These are phyloP conservation scores for Scatophagus argus DNA, from an alignment of 2,113 vertebrate genomes.

Conservation along the genomic window DNA sequence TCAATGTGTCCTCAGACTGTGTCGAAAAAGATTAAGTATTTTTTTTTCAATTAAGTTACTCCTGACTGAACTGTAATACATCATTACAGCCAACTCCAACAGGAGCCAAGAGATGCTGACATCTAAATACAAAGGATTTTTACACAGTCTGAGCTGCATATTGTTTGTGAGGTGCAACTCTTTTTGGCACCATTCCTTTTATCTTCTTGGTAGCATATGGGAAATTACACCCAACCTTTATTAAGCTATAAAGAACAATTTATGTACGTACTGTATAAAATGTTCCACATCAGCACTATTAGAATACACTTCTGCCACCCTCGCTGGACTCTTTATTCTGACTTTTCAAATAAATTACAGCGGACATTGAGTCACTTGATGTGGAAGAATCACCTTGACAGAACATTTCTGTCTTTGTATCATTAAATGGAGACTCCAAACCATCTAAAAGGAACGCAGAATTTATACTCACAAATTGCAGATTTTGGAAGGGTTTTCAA, in stretches of 20 bases:
- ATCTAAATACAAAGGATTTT: background rate
- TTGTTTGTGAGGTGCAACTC: constrained; percentile 9
- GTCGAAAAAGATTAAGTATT: background rate
- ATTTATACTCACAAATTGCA: constrained; percentile 1
- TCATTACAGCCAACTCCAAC: constrained; percentile 17
- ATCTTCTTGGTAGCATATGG: background rate
- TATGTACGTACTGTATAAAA: background rate
- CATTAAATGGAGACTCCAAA: constrained; percentile 1
- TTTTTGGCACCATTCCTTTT: background rate
- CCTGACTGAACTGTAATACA: constrained; percentile 10
- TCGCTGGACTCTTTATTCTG: background rate
- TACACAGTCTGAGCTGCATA: background rate
- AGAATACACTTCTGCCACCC: background rate
- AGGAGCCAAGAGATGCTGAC: constrained; percentile 2
- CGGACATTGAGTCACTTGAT: background rate
- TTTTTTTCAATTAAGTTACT: background rate
- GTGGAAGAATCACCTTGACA: background rate
- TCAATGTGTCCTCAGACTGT: background rate
- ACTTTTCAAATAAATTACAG: background rate
- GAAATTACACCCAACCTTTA: background rate
- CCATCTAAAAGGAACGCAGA: background rate
- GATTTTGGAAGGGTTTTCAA: constrained; percentile 1
- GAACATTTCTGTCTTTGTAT: background rate
- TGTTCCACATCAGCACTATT: background rate
- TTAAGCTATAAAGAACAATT: background rate